A percentile compares a stretch with the other conserved stretches of the same genome.
These are phyloP conservation scores for Forficula auricularia DNA, from an alignment of 1,140 invertebrate genomes.

Conservation along the genomic window DNA sequence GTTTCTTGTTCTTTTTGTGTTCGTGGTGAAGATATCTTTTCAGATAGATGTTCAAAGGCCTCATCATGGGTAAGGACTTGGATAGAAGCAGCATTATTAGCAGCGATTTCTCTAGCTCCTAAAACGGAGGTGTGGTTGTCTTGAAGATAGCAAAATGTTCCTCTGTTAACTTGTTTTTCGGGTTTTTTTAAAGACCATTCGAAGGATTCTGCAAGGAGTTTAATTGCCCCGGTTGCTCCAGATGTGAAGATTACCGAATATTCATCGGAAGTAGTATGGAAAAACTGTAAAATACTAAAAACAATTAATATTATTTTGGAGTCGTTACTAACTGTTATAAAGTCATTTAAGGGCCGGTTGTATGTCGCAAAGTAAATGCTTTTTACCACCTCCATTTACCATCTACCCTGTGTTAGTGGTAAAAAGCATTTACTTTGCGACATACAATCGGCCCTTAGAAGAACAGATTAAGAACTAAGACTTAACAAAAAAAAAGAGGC, in stretches of 20 bases:
- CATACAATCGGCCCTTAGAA: no score
- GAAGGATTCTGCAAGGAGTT: slow-evolving; percentile 70
- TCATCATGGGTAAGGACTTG: slow-evolving; percentile 25
- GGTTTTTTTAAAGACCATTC: slow-evolving; percentile 22
- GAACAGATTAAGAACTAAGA: no score
- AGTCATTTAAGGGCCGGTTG: no score
- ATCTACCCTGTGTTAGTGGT: no score
- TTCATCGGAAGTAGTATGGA: slow-evolving; percentile 59
- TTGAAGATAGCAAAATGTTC: slow-evolving; percentile 60
- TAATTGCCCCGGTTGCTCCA: slow-evolving; percentile 68
- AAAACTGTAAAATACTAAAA: slow-evolving; percentile 61
- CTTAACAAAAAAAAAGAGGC: no score
- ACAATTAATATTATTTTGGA: slow-evolving; percentile 14
- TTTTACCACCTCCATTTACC: no score
- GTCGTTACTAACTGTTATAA: background rate
- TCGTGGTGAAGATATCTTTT: slow-evolving; percentile 5
- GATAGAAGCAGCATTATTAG: slow-evolving; percentile 23
- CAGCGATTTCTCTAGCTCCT: slow-evolving; percentile 59
- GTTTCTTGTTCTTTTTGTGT: slow-evolving; percentile 9
- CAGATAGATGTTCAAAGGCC: slow-evolving; percentile 11
- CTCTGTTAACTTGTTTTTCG: slow-evolving; percentile 19
- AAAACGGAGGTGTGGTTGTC: slow-evolving; percentile 93
- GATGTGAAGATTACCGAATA: slow-evolving; percentile 84
- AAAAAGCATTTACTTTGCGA: no score
- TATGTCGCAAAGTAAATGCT: no score